phyloP scores from a whole-genome alignment of 2,797 vertebrate species.

The Acridotheres tristis region DNA sequence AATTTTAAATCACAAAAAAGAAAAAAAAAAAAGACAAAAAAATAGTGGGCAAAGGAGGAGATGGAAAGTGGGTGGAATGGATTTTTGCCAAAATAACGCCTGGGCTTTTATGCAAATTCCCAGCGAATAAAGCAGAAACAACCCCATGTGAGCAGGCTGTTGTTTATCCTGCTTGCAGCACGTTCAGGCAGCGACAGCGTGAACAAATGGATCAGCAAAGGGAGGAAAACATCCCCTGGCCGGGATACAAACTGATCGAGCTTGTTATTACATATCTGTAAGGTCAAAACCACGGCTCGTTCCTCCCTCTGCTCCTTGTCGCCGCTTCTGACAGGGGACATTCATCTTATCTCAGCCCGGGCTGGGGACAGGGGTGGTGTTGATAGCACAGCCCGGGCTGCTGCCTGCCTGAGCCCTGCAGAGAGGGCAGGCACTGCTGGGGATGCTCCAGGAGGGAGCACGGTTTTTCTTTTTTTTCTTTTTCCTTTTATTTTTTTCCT shows the following conservation, averaged over 20 bases:
- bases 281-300: fast-evolving
- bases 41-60: not conserved
- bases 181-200: fast-evolving
- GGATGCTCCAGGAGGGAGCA: not conserved
- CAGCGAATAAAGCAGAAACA: not conserved
- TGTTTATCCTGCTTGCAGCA: not conserved
- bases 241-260: not conserved
- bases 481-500: no score
- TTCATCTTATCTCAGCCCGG: not conserved
- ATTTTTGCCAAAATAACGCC: not conserved
- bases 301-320: not conserved
- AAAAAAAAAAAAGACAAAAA: not conserved
- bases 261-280: not conserved
- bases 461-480: no score
- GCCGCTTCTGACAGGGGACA: not conserved
- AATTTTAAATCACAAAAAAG: not conserved
- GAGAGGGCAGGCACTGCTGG: not conserved
- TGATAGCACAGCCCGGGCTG: not conserved
- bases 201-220: not conserved
- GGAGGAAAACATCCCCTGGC: not conserved
- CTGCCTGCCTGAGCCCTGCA: no score
- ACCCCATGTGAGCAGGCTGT: not conserved
- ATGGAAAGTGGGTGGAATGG: not conserved
- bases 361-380: not conserved
- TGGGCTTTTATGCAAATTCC: not conserved